Base-by-base conservation (phyloP, 2,113 vertebrate genomes). In the Marcusenius ussheri region DNA sequence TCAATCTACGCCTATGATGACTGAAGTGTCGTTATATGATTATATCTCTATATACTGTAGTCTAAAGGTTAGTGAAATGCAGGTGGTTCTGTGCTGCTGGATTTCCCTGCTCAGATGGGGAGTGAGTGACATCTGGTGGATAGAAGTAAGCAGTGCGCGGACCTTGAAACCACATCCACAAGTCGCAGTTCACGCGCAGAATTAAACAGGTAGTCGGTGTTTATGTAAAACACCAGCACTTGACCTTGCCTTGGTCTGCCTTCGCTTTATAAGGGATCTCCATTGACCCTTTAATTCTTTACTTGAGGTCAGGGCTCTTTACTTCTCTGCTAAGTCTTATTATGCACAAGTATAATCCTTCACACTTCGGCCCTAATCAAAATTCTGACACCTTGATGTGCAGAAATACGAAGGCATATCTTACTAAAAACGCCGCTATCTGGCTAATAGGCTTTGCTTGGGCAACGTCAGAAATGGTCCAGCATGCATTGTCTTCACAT, bases 111-210 rank as follows among this genome's bases (percentile, higher is more conserved):
- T 17, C 77, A 19, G 51, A 19, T 80, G 24, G 51, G 35, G 56
- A 51, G 17, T 0, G 35, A 35, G 24, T n/a, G 35, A 80, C 89
- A 51, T 89, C 89, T 89, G 51, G 50, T 89, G 89, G 89, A 84
- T 50, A 58, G 21, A 89, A 2, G 3, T 46, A 5, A 15, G n/a
- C 21, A n/a, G 50, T 89, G 89, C 74, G n/a, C 19, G 7, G 80
- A 47, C 80, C 1, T 15, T 24, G 8, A 24, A 84, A 84, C 9
- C 39, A 84, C 39, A 47, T 24, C 2, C 80, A 21, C 19, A 83
- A 39, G 45, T 84, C 80, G 11, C 80, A 47, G 17, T 83, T 83
- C 45, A n/a, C 31, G 3, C 8, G 7, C 46, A 3, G 8, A 10
- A 46, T 39, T 46, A 47, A 47, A 7, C 35, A 19, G 31, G 31